Conservation (phyloP, 2,888 invertebrate genomes). For the Noctuana brunneofusca region DNA sequence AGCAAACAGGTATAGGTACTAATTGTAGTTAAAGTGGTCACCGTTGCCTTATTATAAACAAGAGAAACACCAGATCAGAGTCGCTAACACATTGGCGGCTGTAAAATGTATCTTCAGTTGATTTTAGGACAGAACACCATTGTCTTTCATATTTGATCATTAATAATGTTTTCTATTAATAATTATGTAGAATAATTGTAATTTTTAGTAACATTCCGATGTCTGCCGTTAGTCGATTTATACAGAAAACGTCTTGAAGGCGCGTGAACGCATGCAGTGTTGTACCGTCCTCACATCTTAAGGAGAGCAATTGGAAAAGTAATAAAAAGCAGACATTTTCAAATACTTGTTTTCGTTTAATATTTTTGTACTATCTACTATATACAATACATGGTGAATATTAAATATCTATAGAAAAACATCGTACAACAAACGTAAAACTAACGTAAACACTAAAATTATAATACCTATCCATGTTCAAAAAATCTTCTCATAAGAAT, state of each 20-base stretch:
- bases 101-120: too few species aligned
- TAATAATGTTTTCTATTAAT: too few species aligned
- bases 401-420: constrained; percentile 75
- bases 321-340: constrained; percentile 43
- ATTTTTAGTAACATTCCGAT: constrained; percentile 62
- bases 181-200: too few species aligned
- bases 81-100: too few species aligned
- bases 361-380: constrained; percentile 82
- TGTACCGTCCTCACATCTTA: not conserved
- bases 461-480: constrained; percentile 33
- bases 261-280: constrained; percentile 10
- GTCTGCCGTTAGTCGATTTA: constrained; percentile 61
- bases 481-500: constrained; percentile 29
- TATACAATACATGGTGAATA: constrained; percentile 78
- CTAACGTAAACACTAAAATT: constrained; percentile 59
- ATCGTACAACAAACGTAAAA: constrained; percentile 71
- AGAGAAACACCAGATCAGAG: too few species aligned
- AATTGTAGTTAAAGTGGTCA: too few species aligned
- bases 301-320: not conserved
- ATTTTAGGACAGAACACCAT: too few species aligned
- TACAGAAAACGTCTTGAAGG: constrained; percentile 54
- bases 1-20: too few species aligned
- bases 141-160: too few species aligned
- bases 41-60: too few species aligned
- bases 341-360: constrained; percentile 66